Base-by-base conservation (phyloP, 2,113 vertebrate species). In the Mormyrus iriodes region DNA sequence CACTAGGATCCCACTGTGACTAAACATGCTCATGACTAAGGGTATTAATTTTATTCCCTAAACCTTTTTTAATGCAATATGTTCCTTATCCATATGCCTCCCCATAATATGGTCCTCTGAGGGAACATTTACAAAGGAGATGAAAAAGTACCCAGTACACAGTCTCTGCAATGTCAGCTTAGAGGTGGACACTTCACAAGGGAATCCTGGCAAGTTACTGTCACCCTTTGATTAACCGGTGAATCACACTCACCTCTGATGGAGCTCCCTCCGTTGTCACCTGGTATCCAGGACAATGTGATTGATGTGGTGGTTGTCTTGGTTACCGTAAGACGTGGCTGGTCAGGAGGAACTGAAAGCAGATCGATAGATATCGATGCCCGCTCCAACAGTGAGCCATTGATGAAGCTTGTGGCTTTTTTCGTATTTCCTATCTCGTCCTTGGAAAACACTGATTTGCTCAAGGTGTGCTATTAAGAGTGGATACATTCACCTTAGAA, bases 241-340 rank as follows among this genome's bases (percentile, higher is more conserved):
- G 13, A n/a, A 31, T 17, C 21, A 31, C 49, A 19, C 79, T 96
- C 94, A 99, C 98, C 98, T 97, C 98, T 95, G 93, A 99, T 99
- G n/a, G 98, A 99, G 90, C 98, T 99, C 89, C 98, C 98, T 58
- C 98, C 98, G 0, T 99, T 99, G 94, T 99, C 98, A 82, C 98
- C 98, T 31, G 98, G 98, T 91, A 99, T 98, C 98, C 98, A 99
- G 61, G 98, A 99, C 89, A 99, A 95, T 3, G 98, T 98, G 93
- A 99, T 99, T 84, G 98, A 99, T 88, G 98, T 99, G 89, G 98
- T 98, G 0, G 98, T 99, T 1, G 98, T 99, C 97, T 99, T 99
- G 92, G 98, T 99, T 88, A 99, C 98, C 0, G 98, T 99, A 89
- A 99, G 97, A 88, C 98, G 97, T 65, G 98, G 98, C 92, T 99